A percentile compares a stretch with the other conserved stretches of the same genome.
These are phyloP conservation scores for Ochotona curzoniae DNA, from an alignment of 2,113 vertebrate genomes.

Conservation along the genomic window DNA sequence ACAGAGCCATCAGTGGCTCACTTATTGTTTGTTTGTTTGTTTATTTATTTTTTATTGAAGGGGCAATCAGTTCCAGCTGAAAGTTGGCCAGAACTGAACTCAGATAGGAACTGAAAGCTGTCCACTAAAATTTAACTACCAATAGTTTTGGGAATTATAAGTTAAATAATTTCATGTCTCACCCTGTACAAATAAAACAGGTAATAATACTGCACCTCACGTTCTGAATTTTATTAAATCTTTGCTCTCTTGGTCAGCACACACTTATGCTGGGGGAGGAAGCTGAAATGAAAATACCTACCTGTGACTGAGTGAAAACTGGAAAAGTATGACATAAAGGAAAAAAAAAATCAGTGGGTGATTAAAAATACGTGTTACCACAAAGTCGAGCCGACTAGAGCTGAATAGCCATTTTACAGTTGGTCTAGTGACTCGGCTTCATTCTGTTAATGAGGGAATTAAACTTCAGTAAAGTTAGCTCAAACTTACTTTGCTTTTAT, in stretches of 20 bases:
- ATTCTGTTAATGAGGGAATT: conserved; percentile 62
- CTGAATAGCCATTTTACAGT: background rate
- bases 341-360: conserved; percentile 15
- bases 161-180: background rate
- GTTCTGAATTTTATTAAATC: conserved; percentile 52
- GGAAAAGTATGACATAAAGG: conserved; percentile 28
- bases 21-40: background rate
- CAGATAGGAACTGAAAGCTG: conserved; percentile 1
- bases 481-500: background rate
- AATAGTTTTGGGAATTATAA: conserved; percentile 34
- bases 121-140: background rate
- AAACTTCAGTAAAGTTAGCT: background rate
- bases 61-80: background rate
- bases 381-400: background rate
- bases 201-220: background rate
- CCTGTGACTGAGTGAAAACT: background rate
- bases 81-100: background rate
- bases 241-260: background rate
- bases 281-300: background rate
- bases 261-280: background rate
- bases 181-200: background rate
- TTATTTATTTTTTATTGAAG: background rate
- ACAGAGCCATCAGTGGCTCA: background rate
- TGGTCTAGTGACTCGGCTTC: background rate
- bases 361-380: conserved; percentile 45